Conservation (phyloP, 2,888 invertebrate species). For the Nasonovia ribisnigri region DNA sequence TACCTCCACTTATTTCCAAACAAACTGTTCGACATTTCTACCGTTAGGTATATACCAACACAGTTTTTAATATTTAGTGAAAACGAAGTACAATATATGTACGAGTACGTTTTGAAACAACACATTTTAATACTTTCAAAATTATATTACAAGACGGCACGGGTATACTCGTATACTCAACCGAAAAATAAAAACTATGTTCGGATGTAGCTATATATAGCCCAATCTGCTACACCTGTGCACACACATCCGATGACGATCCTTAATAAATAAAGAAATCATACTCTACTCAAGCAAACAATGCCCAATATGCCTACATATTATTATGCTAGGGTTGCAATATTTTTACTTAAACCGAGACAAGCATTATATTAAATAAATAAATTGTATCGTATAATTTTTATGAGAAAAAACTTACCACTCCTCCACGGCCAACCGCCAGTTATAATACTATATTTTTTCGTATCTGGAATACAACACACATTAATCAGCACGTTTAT, state of each 20-base stretch:
- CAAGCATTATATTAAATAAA: too few species aligned
- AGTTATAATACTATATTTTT: background rate
- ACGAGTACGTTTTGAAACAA: too few species aligned
- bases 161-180: background rate
- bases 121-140: background rate
- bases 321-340: background rate
- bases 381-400: background rate
- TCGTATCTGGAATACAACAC: background rate
- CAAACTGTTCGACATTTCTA: background rate
- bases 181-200: background rate
- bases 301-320: background rate
- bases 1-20: background rate
- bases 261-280: background rate
- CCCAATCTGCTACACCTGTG: background rate
- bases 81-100: background rate
- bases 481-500: background rate
- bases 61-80: background rate
- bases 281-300: background rate
- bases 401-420: background rate
- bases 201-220: background rate
- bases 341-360: background rate
- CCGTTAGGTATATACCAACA: background rate
- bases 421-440: background rate
- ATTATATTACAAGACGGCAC: background rate
- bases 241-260: background rate